These are phyloP conservation scores for Chymomyza procnemis DNA, from an alignment of 2,888 invertebrate species.

Conservation along the genomic window DNA sequence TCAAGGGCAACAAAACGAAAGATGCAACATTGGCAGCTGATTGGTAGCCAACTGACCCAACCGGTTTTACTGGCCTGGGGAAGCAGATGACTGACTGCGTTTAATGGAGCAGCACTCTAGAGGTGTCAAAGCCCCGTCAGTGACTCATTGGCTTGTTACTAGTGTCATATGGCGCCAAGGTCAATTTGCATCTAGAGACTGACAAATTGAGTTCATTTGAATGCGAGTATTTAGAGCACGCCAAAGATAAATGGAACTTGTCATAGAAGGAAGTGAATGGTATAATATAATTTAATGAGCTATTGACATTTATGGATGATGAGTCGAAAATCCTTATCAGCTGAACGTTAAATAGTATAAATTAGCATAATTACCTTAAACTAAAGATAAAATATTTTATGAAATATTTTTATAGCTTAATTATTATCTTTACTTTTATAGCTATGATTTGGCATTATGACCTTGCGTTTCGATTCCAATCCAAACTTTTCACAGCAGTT, in stretches of 20 bases:
- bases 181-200: constrained; percentile 39
- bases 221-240: constrained; percentile 47
- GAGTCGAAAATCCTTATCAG: neutral
- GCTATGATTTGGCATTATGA: too few species aligned
- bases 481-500: too few species aligned
- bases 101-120: constrained; percentile 14
- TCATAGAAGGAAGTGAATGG: constrained; percentile 39
- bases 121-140: constrained; percentile 5
- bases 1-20: constrained; percentile 40
- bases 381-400: too few species aligned
- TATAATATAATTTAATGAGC: constrained; percentile 31
- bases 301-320: constrained; percentile 27
- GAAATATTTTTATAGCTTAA: too few species aligned
- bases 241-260: constrained; percentile 9
- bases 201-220: constrained; percentile 66
- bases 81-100: constrained; percentile 10
- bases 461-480: too few species aligned
- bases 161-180: constrained; percentile 41
- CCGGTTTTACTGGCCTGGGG: constrained; percentile 40
- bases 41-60: constrained; percentile 24
- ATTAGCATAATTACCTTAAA: neutral
- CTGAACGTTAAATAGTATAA: neutral
- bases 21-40: constrained; percentile 10
- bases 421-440: too few species aligned
- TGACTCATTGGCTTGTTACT: constrained; percentile 47